phyloP scores from a whole-genome alignment of 2,888 invertebrate genomes.

The Aproaerema taeniolella region DNA sequence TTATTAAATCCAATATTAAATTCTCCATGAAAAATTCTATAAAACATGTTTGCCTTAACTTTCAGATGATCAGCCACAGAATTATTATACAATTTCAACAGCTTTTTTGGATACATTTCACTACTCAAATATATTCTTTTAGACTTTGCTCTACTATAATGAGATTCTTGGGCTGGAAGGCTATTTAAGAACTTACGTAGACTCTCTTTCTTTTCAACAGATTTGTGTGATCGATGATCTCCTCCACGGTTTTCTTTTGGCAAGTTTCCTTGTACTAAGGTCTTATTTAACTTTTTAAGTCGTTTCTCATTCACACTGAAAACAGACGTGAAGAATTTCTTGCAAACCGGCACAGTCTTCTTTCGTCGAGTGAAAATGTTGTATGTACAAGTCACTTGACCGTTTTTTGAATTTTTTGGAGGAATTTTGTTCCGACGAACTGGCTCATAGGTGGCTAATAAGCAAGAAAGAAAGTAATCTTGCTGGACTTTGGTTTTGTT shows the following conservation, averaged over 20 bases:
- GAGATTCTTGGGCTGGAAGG: constrained; percentile 14
- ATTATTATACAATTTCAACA: constrained; percentile 13
- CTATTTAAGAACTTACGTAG: constrained; percentile 10
- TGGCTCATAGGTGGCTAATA: too few relatives aligned
- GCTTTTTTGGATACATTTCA: constrained; percentile 8
- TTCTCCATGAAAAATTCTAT: constrained; percentile 15
- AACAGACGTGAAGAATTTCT: not conserved
- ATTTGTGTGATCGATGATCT: not conserved
- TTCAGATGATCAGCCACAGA: constrained; percentile 15
- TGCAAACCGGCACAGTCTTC: not conserved
- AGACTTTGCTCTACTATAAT: constrained; percentile 15
- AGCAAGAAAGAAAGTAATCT: too few relatives aligned
- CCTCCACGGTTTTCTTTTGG: not conserved
- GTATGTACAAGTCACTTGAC: too few relatives aligned
- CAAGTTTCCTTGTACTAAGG: not conserved
- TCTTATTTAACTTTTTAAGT: not conserved
- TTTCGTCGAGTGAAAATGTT: too few relatives aligned
- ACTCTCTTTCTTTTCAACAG: constrained; percentile 11
- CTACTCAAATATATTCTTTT: constrained; percentile 12
- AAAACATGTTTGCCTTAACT: constrained; percentile 15
- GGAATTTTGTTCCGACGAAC: too few relatives aligned
- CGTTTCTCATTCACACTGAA: not conserved
- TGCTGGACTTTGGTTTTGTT: too few relatives aligned
- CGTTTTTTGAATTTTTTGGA: too few relatives aligned
- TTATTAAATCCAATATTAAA: constrained; percentile 18